Evolutionary conservation across 2,888 invertebrate species (phyloP).

Genomic region (Subacronicta megacephala): DNA sequence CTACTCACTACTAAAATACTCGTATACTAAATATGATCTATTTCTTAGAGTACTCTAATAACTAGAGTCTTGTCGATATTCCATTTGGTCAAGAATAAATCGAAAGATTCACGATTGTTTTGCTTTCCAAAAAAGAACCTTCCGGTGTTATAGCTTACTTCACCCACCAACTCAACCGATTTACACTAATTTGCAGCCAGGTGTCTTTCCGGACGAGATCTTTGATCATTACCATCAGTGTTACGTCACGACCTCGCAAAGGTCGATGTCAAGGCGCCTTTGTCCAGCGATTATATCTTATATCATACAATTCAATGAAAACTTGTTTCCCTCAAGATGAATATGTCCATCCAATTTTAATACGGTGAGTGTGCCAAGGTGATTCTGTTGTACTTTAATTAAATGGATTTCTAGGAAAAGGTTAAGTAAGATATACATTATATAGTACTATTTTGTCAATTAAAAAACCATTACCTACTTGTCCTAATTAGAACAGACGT

Average conservation of each 20-base stretch:
- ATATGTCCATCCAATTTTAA: slow-evolving; percentile 43
- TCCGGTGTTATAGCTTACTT: no score
- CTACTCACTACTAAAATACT: no score
- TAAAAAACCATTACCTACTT: no score
- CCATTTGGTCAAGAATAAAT: background rate
- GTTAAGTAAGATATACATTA: background rate
- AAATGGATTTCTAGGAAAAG: background rate
- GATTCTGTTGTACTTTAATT: background rate
- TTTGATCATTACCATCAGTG: slow-evolving; percentile 50
- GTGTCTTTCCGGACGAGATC: slow-evolving; percentile 28
- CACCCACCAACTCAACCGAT: background rate
- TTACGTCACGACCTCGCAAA: slow-evolving; percentile 76
- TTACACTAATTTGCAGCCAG: slow-evolving; percentile 18
- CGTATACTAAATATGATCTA: no score
- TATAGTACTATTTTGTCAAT: no score
- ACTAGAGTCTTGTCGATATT: no score
- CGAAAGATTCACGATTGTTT: no score
- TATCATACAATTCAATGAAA: slow-evolving; percentile 68
- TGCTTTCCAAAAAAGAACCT: no score
- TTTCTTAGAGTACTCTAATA: no score
- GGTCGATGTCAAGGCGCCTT: slow-evolving; percentile 76
- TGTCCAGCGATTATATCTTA: slow-evolving; percentile 59
- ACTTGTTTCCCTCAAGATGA: slow-evolving; percentile 69
- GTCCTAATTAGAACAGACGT: slow-evolving; percentile 1
- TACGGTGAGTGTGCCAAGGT: slow-evolving; percentile 55